Percentiles rank a stretch among this genome's conserved stretches.
Evolutionary conservation across 1,140 invertebrate genomes (phyloP).

Genomic region (Trichonephila clavipes): DNA sequence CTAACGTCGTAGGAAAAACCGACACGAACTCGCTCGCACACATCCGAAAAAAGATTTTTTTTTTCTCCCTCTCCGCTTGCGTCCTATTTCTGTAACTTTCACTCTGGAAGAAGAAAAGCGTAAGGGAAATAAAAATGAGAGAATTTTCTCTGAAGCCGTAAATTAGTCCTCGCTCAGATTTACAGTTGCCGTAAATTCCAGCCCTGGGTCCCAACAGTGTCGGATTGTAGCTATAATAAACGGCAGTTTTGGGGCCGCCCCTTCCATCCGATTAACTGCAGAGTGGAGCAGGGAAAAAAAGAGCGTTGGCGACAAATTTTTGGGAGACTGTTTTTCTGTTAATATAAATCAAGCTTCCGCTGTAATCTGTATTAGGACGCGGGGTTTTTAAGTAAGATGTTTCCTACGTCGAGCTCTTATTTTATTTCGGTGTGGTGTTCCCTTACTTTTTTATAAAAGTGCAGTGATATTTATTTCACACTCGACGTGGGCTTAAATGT

Average conservation of each 20-base stretch:
- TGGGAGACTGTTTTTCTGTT: conserved; percentile 56
- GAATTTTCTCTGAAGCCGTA: conserved; percentile 68
- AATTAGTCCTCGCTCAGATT: conserved; percentile 65
- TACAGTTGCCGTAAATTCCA: conserved; percentile 69
- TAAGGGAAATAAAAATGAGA: conserved; percentile 32
- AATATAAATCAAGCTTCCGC: conserved; percentile 57
- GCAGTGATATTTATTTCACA: conserved; percentile 47
- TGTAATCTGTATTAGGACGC: conserved; percentile 57
- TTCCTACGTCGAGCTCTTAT: conserved; percentile 37
- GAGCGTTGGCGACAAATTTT: conserved; percentile 64
- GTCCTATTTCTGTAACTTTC: conserved; percentile 65
- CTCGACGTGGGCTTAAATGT: conserved; percentile 54
- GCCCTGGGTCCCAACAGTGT: conserved; percentile 54
- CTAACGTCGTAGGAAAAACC: not conserved
- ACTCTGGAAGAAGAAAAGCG: conserved; percentile 34
- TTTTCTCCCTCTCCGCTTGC: too few relatives aligned
- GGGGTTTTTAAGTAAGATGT: conserved; percentile 54
- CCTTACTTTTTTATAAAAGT: conserved; percentile 30
- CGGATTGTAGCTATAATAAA: conserved; percentile 61
- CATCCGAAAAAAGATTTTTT: not conserved
- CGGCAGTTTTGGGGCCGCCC: conserved; percentile 48
- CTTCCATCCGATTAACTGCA: conserved; percentile 40
- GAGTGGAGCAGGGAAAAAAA: not conserved
- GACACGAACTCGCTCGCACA: not conserved
- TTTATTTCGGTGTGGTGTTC: conserved; percentile 36